These are phyloP conservation scores for Euproctis similis DNA, from an alignment of 2,888 invertebrate genomes.

Conservation along the genomic window DNA sequence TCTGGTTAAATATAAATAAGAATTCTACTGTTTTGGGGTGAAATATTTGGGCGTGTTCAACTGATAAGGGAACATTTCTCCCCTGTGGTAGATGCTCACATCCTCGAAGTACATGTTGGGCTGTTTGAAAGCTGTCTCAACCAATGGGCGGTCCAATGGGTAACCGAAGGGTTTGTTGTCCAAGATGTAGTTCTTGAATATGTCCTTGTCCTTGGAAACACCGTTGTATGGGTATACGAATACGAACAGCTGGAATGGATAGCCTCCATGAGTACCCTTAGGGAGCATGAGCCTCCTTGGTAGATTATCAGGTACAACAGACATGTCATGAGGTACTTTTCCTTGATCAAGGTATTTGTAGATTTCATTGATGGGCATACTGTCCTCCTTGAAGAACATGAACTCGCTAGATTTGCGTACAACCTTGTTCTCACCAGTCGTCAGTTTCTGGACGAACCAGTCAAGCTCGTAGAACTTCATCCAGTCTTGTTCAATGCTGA, in stretches of 20 bases:
- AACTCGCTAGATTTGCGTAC: conserved; percentile 80
- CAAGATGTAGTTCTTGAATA: conserved; percentile 35
- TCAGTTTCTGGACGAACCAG: conserved; percentile 75
- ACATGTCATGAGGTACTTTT: conserved; percentile 68
- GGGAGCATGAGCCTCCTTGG: conserved; percentile 83
- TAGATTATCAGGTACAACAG: conserved; percentile 73
- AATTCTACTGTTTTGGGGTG: conserved; percentile 15
- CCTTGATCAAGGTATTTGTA: conserved; percentile 74
- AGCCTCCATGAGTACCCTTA: conserved; percentile 80
- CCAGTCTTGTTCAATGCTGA: conserved; percentile 72
- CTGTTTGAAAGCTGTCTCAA: conserved; percentile 57
- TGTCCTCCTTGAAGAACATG: conserved; percentile 77
- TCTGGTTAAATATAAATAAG: too few species aligned
- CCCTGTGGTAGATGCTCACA: conserved; percentile 69
- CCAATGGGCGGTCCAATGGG: conserved; percentile 74
- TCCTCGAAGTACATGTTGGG: conserved; percentile 79
- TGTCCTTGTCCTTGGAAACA: conserved; percentile 41
- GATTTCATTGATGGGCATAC: conserved; percentile 75
- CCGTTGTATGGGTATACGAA: conserved; percentile 73
- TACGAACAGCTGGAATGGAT: conserved; percentile 79
- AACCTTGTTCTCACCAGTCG: conserved; percentile 78
- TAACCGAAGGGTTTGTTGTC: conserved; percentile 74
- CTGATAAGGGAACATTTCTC: conserved; percentile 39
- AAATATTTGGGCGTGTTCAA: conserved; percentile 32
- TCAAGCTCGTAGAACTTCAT: conserved; percentile 78